Evolutionary conservation across 2,113 vertebrate genomes (phyloP).

Genomic region (Suncus etruscus): DNA sequence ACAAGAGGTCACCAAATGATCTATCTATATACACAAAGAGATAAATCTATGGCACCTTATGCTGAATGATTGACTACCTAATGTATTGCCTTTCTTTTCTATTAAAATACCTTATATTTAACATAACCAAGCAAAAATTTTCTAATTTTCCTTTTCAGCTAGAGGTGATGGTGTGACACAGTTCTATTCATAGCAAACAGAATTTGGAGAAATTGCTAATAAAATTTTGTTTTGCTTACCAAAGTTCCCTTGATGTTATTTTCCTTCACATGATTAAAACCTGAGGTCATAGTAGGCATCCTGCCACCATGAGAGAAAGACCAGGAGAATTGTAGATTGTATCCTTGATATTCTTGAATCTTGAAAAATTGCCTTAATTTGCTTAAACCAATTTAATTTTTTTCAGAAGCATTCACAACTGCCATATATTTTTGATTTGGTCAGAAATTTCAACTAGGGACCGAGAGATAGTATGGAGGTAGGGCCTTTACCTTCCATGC

Average conservation of each 20-base stretch:
- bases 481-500: too few species aligned
- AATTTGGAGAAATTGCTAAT: background rate
- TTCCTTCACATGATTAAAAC: background rate
- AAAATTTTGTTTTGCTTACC: background rate
- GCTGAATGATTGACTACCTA: background rate
- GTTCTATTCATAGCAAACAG: background rate
- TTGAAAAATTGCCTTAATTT: too few species aligned
- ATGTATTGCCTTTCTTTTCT: background rate
- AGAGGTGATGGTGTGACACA: background rate
- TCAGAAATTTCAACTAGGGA: constrained; percentile 2
- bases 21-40: background rate
- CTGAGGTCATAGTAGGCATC: background rate
- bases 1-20: background rate
- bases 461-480: too few species aligned
- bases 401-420: too few species aligned
- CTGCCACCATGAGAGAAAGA: background rate
- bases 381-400: too few species aligned
- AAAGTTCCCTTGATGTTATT: background rate
- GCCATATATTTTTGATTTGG: background rate
- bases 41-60: background rate
- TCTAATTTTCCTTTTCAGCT: background rate
- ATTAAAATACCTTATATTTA: constrained; percentile 15
- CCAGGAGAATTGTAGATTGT: background rate
- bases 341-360: background rate
- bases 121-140: constrained; percentile 8